phyloP scores from a whole-genome alignment of 2,888 invertebrate species.

The Tridacna gigas region DNA sequence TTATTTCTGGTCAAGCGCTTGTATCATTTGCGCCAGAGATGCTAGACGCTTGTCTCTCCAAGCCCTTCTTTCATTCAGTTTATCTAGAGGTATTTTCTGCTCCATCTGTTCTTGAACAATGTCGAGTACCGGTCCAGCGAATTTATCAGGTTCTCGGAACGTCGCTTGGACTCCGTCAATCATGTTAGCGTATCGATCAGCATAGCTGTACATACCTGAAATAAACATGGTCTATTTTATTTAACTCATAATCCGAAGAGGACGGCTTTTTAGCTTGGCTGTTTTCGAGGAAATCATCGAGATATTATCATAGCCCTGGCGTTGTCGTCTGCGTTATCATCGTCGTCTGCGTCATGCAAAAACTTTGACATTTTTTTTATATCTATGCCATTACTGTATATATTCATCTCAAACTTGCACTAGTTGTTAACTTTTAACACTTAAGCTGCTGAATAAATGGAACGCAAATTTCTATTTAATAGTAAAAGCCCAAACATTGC shows the following conservation, averaged over 20 bases:
- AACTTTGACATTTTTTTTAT: too few species aligned
- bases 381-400: too few species aligned
- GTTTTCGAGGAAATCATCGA: too few species aligned
- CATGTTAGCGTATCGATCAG: slow-evolving; percentile 78
- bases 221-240: not conserved
- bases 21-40: slow-evolving; percentile 75
- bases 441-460: too few species aligned
- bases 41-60: slow-evolving; percentile 82
- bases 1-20: slow-evolving; percentile 7
- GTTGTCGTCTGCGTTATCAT: too few species aligned
- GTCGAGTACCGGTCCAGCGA: slow-evolving; percentile 68
- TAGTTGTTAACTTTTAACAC: too few species aligned
- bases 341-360: too few species aligned
- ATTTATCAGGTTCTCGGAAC: slow-evolving; percentile 72
- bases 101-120: slow-evolving; percentile 69
- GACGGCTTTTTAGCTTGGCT: too few species aligned
- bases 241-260: not conserved
- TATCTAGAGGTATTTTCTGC: slow-evolving; percentile 73
- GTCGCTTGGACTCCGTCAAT: slow-evolving; percentile 72
- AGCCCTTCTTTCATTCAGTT: slow-evolving; percentile 72
- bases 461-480: too few species aligned
- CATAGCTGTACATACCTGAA: slow-evolving; percentile 76
- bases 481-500: too few species aligned
- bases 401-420: too few species aligned
- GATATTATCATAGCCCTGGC: too few species aligned